Conservation (phyloP, 1,140 invertebrate genomes). For the Calephelis nemesis region DNA sequence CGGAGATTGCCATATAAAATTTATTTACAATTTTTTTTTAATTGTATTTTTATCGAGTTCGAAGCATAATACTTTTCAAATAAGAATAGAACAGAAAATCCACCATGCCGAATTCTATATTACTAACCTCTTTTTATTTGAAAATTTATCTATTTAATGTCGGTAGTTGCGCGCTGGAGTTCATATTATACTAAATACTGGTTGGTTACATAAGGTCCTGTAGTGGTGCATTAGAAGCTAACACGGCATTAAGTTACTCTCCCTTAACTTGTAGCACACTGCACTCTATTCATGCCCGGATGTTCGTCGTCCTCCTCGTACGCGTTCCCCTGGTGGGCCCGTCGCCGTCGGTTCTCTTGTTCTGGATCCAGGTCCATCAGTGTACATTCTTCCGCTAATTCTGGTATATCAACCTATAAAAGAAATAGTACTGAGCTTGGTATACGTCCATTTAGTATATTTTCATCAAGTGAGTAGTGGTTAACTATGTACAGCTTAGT, state of each 20-base stretch:
- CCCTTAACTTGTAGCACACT: conserved; percentile 92
- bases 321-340: conserved; percentile 76
- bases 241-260: background rate
- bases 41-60: too few species aligned
- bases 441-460: too few species aligned
- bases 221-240: conserved; percentile 18
- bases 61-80: too few species aligned
- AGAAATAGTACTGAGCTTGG: background rate
- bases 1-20: too few species aligned
- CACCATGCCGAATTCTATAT: too few species aligned
- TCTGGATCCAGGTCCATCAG: conserved; percentile 88
- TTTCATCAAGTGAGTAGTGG: too few species aligned
- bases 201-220: background rate
- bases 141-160: background rate
- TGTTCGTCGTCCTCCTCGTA: conserved; percentile 90
- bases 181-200: background rate
- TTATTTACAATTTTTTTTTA: too few species aligned
- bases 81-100: too few species aligned
- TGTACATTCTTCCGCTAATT: conserved; percentile 89
- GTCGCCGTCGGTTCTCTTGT: conserved; percentile 82
- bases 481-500: too few species aligned
- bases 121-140: too few species aligned
- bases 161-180: background rate
- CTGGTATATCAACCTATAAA: conserved; percentile 87
- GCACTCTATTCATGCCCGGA: conserved; percentile 85